Percentiles rank a stretch among this genome's conserved stretches.
Conservation (phyloP, 2,888 invertebrate species). For the Brenthis daphne region DNA sequence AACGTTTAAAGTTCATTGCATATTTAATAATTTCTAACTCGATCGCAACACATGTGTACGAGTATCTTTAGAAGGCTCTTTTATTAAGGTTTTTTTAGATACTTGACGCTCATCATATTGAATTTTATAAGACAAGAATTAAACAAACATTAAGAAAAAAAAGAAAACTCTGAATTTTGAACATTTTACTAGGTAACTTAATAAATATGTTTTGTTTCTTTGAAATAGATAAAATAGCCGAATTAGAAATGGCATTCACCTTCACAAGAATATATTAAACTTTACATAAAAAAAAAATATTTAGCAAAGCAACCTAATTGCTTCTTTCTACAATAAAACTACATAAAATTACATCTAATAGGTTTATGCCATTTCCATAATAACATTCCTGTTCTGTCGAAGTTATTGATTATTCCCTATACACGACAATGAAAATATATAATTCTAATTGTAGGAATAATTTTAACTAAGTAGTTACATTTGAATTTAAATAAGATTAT, state of each 20-base stretch:
- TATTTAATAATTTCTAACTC: background rate
- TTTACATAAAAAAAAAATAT: too few relatives aligned
- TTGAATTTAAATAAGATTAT: background rate
- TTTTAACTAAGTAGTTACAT: background rate
- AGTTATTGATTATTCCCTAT: background rate
- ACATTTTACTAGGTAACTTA: too few relatives aligned
- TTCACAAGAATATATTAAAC: too few relatives aligned
- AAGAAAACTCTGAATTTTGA: too few relatives aligned
- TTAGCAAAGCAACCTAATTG: background rate
- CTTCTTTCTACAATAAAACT: background rate
- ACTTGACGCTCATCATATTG: too few relatives aligned
- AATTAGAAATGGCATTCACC: too few relatives aligned
- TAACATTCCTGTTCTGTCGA: background rate
- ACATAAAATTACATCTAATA: background rate
- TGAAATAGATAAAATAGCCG: too few relatives aligned
- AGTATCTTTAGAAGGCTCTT: slow-evolving; percentile 14
- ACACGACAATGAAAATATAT: slow-evolving; percentile 2
- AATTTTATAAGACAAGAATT: too few relatives aligned
- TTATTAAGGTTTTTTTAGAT: background rate
- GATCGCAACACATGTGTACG: background rate
- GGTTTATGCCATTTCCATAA: background rate
- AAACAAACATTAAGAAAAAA: too few relatives aligned
- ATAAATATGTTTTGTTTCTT: too few relatives aligned
- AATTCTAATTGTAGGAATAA: background rate
- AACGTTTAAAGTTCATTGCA: background rate